These are phyloP conservation scores for Amphiura filiformis DNA, from an alignment of 35 echinoderm and acorn worm species.

Conservation along the genomic window DNA sequence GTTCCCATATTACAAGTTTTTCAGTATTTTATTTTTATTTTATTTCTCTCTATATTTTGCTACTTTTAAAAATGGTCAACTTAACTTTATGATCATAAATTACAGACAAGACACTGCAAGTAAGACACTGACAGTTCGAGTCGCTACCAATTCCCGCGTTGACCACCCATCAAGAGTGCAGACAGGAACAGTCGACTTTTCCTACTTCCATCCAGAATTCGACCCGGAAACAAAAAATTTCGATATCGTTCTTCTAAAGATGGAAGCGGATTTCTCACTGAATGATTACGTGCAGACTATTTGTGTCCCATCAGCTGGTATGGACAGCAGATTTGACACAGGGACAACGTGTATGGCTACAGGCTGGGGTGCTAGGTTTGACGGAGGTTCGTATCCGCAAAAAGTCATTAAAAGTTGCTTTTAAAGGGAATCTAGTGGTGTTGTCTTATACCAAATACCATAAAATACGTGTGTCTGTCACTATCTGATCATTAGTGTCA, in stretches of 20 bases:
- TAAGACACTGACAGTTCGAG: not conserved
- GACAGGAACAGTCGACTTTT: not conserved
- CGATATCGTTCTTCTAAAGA: slow-evolving; percentile 37
- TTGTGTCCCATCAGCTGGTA: slow-evolving; percentile 42
- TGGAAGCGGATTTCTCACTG: slow-evolving; percentile 5
- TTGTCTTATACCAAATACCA: no score
- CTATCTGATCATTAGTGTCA: no score
- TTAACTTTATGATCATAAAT: no score
- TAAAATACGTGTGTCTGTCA: no score
- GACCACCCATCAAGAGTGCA: not conserved
- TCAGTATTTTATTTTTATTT: no score
- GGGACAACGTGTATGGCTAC: slow-evolving; percentile 14
- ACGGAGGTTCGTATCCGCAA: slow-evolving; percentile 26
- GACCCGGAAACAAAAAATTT: slow-evolving; percentile 8
- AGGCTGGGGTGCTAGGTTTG: slow-evolving; percentile 41
- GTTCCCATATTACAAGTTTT: no score
- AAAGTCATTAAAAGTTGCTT: no score
- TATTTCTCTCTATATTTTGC: no score
- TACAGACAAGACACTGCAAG: not conserved
- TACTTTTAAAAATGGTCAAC: no score
- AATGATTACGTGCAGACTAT: slow-evolving; percentile 27
- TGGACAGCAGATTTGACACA: slow-evolving; percentile 15
- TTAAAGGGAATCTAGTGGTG: no score
- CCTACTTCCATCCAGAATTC: slow-evolving; percentile 44
- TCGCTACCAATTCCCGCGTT: not conserved